Base-by-base conservation (phyloP, 2,888 invertebrate genomes). In the Monochamus alternatus region DNA sequence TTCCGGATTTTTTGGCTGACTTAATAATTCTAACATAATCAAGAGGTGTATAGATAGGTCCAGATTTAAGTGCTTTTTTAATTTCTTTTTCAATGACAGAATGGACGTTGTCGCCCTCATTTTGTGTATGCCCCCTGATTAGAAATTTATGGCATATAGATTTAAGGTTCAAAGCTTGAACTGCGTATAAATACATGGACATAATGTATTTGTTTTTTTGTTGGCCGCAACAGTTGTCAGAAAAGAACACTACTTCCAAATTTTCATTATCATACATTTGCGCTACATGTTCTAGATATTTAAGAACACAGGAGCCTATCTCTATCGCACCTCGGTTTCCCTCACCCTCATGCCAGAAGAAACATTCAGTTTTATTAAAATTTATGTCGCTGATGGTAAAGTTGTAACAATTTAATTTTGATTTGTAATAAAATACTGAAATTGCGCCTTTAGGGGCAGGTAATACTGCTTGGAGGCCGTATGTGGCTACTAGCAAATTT, bases 131-230 rank as follows among this genome's bases (percentile, higher is more conserved):
- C 2, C 82, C 81, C 9, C 69, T 66, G 10, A 83, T 80, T 60
- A 83, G 73, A 63, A 74, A 83, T 66, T 82, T 82, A 71, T 81
- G 81, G 7, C 79, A 80, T 44, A 81, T 83, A 32, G 75, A 71
- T 73, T 70, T 64, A 47, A 80, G 76, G 55, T 79, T 70, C 32
- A 76, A 69, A 32, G 73, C 70, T 55, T 62, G 38, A 14, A 78
- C 64, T 30, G 78, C 80, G 51, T 81, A 82, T 31, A 80, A 47
- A 67, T 79, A 81, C 59, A 80, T 58, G 32, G 78, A 62, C 51
- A 82, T 59, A n/a, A 83, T 77, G 62, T 77, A 82, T 58, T 74
- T 75, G 63, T 82, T 84, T 74, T 84, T 83, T 55, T 84, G 78
- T 67, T 82, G 83, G 1, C 82, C 83, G 64, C 59, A 38, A 62